Base-by-base conservation (phyloP, 2,888 invertebrate genomes). In the Acronicta leporina region DNA sequence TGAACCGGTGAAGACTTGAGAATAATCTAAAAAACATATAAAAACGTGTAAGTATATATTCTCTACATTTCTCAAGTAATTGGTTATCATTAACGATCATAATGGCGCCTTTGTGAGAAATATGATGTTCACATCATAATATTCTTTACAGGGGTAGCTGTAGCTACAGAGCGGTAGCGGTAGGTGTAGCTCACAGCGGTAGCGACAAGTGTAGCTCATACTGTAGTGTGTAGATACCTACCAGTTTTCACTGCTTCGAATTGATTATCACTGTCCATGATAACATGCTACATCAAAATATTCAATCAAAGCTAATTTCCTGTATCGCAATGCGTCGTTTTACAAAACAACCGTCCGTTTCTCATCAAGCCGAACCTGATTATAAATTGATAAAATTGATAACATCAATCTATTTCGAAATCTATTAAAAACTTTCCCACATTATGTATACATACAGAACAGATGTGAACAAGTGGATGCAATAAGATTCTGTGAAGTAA, bases 391-490 rank as follows among this genome's bases (percentile, higher is more conserved):
- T 66, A 66, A 44, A 33, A n/a, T 8, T 46, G 68, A 62, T 53
- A 65, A 25, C 47, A 66, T 55, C 53, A 45, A 57, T 68, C 35
- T 42, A 62, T 75, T 66, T 63, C 54, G 47, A 67, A 66, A 68
- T 64, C 45, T 66, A 62, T 73, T 43, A 40, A 33, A 53, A 67
- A 75, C 74, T 78, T 82, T 84, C 83, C 81, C 77, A 79, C 67
- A 69, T 53, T 63, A 68, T 73, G 50, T 65, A 70, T 72, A 68
- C 63, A 72, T 77, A 78, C 51, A 45, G 35, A 64, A 59, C 71
- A 71, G 46, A 76, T 77, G 72, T 62, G 78, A 82, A 79, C 65
- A 59, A 68, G 63, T 68, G 66, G 35, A 69, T 68, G 62, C 57
- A 77, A 63, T 64, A 73, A 73, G 62, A 63, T 56, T 58, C 55